Evolutionary conservation across 2,797 vertebrate species (phyloP), one percentile per base, ranked within the genome.

Genomic region (Sebastes elongatus): DNA sequence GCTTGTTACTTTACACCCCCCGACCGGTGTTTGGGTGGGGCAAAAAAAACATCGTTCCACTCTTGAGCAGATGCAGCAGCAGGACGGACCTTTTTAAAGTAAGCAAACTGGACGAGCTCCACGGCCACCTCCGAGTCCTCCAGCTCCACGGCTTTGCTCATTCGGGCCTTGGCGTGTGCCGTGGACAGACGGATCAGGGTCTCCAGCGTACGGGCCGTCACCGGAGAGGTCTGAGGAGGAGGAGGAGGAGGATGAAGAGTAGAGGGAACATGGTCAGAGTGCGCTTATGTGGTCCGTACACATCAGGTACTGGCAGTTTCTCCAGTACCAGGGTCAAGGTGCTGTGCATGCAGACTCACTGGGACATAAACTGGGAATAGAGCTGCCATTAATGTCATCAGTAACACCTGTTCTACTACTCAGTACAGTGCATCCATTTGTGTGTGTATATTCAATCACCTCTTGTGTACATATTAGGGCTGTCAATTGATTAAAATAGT

Each of bases 121-220:
- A 99, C 96, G 0, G 99, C 98, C 0, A 97, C 97, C 88, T 99
- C 97, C 0, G 98, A 95, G 16, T 99, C 99, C 90, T 97, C 94
- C 83, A 98, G 93, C 83, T 99, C 97, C 56, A 99, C 95, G 0
- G 94, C 94, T 89, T 98, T 99, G 94, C 95, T 99, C 97, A 99
- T 98, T 65, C 99, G 97, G 71, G 97, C 96, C 90, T 99, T 99
- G 56, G 99, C 98, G 0, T 99, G 98, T 0, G 99, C 98, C 0
- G 98, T 99, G 81, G 99, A 96, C 87, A 99, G 94, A 27, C 99
- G 97, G 91, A 99, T 99, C 92, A 99, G 82, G 0, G 99, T 99
- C 94, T 99, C 99, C 89, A 99, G 89, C 0, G 97, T 95, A 22
- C 98, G 96, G 2, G 98, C 98, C 0, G 99, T 99, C 80, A 99